These are phyloP conservation scores for Drosophila paulistorum DNA, from an alignment of 1,140 invertebrate species.

Conservation along the genomic window DNA sequence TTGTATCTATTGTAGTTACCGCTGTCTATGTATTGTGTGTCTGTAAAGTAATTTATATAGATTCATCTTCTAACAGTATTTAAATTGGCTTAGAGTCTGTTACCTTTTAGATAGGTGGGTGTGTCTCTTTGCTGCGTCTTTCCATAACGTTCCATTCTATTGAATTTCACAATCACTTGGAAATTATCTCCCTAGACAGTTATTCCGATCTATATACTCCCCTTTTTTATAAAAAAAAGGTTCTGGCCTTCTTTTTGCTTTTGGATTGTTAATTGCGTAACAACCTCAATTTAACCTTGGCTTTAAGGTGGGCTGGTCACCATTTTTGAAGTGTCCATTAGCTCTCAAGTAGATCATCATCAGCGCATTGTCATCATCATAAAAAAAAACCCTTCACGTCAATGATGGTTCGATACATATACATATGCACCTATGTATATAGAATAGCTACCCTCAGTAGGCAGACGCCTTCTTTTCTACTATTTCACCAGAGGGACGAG, in stretches of 20 bases:
- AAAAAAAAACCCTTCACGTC: conserved; percentile 26
- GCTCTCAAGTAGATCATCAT: conserved; percentile 19
- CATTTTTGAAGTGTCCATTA: background rate
- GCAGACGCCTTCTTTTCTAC: conserved; percentile 28
- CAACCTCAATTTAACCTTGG: conserved; percentile 56
- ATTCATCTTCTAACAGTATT: conserved; percentile 46
- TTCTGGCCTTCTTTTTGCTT: conserved; percentile 6
- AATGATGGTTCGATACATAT: conserved; percentile 29
- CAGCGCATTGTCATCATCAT: background rate
- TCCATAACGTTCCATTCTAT: background rate
- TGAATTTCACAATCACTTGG: conserved; percentile 6
- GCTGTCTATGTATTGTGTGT: conserved; percentile 6
- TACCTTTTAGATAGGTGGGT: conserved; percentile 31
- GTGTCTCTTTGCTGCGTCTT: conserved; percentile 26
- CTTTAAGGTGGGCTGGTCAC: conserved; percentile 45
- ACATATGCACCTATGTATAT: background rate
- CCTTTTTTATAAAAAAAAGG: background rate
- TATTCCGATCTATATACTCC: conserved; percentile 28
- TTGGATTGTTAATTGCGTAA: conserved; percentile 24
- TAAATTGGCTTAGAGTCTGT: background rate
- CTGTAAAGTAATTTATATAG: background rate
- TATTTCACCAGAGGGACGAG: conserved; percentile 77
- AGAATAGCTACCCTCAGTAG: background rate
- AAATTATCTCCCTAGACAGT: background rate
- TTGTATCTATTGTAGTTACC: conserved; percentile 41